Conservation (phyloP, 2,888 invertebrate genomes). For the Marronus borbonicus region DNA sequence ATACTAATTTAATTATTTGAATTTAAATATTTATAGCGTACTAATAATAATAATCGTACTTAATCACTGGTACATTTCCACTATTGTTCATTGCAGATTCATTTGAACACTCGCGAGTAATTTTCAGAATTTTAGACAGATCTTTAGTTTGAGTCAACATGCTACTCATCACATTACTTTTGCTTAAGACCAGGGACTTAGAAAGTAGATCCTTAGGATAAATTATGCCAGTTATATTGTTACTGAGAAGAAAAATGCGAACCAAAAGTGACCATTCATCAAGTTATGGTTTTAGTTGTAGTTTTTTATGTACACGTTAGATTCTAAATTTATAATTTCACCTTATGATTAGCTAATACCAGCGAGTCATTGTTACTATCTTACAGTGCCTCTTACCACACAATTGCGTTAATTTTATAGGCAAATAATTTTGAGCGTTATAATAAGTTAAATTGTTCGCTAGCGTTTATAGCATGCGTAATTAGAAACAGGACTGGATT, state of each 20-base stretch:
- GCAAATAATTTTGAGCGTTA: not conserved
- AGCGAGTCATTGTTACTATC: not conserved
- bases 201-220: too few relatives aligned
- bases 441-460: not conserved
- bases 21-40: not conserved
- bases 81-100: not conserved
- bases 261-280: too few relatives aligned
- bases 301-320: not conserved
- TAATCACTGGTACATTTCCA: not conserved
- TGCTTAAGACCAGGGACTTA: too few relatives aligned
- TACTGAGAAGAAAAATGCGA: too few relatives aligned
- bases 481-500: too few relatives aligned
- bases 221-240: too few relatives aligned
- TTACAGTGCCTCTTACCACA: not conserved
- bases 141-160: too few relatives aligned
- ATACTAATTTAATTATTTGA: not conserved
- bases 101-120: too few relatives aligned
- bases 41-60: not conserved
- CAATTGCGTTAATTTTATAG: not conserved
- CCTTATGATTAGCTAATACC: not conserved
- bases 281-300: too few relatives aligned
- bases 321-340: slow-evolving; percentile 4
- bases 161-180: too few relatives aligned
- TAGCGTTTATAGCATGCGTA: not conserved
- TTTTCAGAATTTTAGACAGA: too few relatives aligned